These are phyloP conservation scores for Pteronotus mesoamericanus DNA, from an alignment of 2,797 vertebrate species.

Conservation along the genomic window DNA sequence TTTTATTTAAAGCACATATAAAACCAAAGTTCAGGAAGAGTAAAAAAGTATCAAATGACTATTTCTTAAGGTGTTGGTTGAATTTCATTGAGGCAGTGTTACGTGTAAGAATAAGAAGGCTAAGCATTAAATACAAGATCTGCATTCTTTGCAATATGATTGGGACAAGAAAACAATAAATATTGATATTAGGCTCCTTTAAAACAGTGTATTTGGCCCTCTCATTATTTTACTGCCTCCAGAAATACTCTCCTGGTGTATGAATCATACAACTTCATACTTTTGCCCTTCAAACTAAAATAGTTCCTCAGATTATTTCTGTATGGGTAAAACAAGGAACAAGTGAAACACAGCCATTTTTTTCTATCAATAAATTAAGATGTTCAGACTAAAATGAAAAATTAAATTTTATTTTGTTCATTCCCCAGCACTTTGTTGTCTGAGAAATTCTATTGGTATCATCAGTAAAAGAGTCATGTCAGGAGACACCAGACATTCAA, in stretches of 20 bases:
- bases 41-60: not conserved
- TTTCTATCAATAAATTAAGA: not conserved
- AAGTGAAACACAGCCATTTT: not conserved
- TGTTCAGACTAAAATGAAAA: not conserved
- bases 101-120: not conserved
- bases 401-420: not conserved
- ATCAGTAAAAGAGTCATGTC: conserved; percentile 32
- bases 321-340: not conserved
- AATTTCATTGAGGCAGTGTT: not conserved
- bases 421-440: not conserved
- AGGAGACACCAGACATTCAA: not conserved
- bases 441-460: not conserved
- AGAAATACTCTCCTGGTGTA: not conserved
- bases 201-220: not conserved
- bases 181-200: not conserved
- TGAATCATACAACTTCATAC: not conserved
- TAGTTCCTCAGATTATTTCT: not conserved
- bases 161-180: not conserved
- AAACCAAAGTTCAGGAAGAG: not conserved
- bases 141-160: not conserved
- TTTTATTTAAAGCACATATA: not conserved
- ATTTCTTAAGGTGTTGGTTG: not conserved
- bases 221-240: not conserved
- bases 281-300: not conserved
- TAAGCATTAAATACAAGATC: not conserved